These are phyloP conservation scores for Mya arenaria DNA, from an alignment of 1,140 invertebrate genomes.

Conservation along the genomic window DNA sequence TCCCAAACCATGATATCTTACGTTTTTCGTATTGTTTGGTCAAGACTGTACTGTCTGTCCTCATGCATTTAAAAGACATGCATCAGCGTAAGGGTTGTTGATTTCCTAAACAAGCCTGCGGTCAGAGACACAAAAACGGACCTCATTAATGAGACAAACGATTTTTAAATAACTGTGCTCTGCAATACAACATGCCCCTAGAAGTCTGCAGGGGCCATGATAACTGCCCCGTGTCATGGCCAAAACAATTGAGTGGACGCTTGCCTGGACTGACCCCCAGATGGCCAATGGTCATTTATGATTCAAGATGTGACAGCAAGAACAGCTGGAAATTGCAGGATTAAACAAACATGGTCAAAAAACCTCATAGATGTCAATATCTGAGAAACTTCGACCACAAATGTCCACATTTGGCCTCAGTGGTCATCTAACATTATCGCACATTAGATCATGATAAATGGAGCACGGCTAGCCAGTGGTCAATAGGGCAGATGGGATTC, in stretches of 20 bases:
- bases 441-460: slow-evolving; percentile 47
- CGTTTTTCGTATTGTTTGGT: no score
- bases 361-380: background rate
- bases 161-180: slow-evolving; percentile 7
- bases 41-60: no score
- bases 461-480: slow-evolving; percentile 13
- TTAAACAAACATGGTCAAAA: slow-evolving; percentile 32
- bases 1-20: no score
- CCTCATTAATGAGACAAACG: slow-evolving; percentile 36
- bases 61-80: no score
- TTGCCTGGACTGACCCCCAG: slow-evolving; percentile 12
- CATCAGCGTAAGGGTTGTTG: no score
- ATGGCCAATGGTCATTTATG: slow-evolving; percentile 52
- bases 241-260: background rate
- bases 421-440: slow-evolving; percentile 42
- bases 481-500: slow-evolving; percentile 43
- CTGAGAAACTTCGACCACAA: background rate
- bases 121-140: slow-evolving; percentile 9
- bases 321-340: slow-evolving; percentile 23
- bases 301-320: slow-evolving; percentile 7
- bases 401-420: background rate
- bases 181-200: background rate
- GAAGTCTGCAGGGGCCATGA: slow-evolving; percentile 32
- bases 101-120: background rate
- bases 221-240: slow-evolving; percentile 4